These are phyloP conservation scores for Diaphora mendica DNA, from an alignment of 2,888 invertebrate species.

Conservation along the genomic window DNA sequence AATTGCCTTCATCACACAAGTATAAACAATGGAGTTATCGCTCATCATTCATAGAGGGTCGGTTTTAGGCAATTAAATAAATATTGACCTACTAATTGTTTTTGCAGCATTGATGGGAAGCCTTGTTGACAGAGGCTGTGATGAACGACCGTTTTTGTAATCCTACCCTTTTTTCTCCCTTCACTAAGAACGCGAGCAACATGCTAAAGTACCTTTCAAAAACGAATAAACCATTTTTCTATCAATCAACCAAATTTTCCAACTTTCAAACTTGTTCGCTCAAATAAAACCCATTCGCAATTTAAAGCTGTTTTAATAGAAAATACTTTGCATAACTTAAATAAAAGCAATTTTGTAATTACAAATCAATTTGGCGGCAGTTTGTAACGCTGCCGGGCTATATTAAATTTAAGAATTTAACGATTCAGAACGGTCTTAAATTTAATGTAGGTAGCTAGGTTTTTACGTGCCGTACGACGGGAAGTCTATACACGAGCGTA, in stretches of 20 bases:
- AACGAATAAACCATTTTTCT: conserved; percentile 50
- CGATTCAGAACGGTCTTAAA: conserved; percentile 59
- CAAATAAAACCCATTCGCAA: conserved; percentile 56
- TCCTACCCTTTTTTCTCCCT: conserved; percentile 66
- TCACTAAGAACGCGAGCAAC: conserved; percentile 64
- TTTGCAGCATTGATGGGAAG: conserved; percentile 79
- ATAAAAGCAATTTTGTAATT: conserved; percentile 69
- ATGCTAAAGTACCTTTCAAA: conserved; percentile 54
- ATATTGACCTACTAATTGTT: conserved; percentile 85
- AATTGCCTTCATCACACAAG: conserved; percentile 44
- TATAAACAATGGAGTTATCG: conserved; percentile 55
- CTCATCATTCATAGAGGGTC: conserved; percentile 70
- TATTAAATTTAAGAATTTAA: conserved; percentile 68
- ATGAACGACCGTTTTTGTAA: conserved; percentile 80
- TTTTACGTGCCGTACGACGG: conserved; percentile 61
- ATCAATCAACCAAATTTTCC: conserved; percentile 51
- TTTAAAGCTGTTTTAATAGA: conserved; percentile 64
- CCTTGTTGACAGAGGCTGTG: conserved; percentile 81
- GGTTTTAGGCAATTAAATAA: conserved; percentile 79
- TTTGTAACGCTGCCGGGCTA: conserved; percentile 62
- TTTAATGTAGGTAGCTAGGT: conserved; percentile 65
- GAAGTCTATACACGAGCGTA: conserved; percentile 70
- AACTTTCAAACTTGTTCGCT: conserved; percentile 56
- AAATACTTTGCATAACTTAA: conserved; percentile 71
- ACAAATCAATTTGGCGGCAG: conserved; percentile 70